These are phyloP conservation scores for Amblyraja radiata DNA, from an alignment of 2,797 vertebrate species.

Conservation along the genomic window DNA sequence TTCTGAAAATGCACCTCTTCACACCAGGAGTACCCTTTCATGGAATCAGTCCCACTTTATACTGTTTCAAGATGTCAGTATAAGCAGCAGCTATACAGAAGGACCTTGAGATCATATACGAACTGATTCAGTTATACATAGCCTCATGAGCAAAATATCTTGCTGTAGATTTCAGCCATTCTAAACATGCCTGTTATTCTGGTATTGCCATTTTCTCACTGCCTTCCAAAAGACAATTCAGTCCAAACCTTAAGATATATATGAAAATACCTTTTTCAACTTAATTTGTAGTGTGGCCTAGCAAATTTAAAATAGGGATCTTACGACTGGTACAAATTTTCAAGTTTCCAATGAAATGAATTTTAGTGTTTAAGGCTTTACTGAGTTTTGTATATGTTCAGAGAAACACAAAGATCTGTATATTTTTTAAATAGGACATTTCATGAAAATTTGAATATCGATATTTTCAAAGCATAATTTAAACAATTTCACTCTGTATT, in stretches of 20 bases:
- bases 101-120: background rate
- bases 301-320: constrained; percentile 12
- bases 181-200: background rate
- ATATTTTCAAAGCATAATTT: constrained; percentile 30
- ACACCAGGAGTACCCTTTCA: background rate
- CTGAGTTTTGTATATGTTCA: background rate
- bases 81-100: background rate
- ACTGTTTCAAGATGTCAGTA: constrained; percentile 9
- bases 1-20: background rate
- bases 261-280: background rate
- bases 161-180: background rate
- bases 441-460: constrained; percentile 9
- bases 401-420: background rate
- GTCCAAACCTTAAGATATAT: background rate
- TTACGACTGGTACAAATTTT: background rate
- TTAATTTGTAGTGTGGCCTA: background rate
- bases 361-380: background rate
- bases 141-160: constrained; percentile 6
- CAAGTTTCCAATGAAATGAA: background rate
- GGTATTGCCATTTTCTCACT: background rate
- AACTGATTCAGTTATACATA: background rate
- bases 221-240: background rate
- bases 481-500: background rate
- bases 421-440: constrained; percentile 1
- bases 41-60: background rate